A percentile compares a stretch with the other conserved stretches of the same genome.
phyloP scores from a whole-genome alignment of 2,888 invertebrate genomes.

The Chydorus sphaericus region DNA sequence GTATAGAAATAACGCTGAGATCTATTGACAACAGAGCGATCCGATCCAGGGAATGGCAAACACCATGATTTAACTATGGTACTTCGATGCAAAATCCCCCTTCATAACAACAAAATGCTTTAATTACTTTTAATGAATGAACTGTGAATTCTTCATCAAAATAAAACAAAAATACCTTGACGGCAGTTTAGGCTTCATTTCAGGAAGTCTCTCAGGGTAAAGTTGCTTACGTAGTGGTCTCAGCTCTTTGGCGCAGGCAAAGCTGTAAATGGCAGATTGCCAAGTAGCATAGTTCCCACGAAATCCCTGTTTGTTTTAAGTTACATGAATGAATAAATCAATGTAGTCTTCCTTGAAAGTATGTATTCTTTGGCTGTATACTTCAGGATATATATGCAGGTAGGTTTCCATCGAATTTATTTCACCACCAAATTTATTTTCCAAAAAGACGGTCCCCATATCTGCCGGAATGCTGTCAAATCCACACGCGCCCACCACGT shows the following conservation, averaged over 20 bases:
- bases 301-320: neutral
- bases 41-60: slow-evolving; percentile 66
- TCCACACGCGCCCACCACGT: slow-evolving; percentile 80
- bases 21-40: slow-evolving; percentile 64
- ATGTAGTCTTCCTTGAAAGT: neutral
- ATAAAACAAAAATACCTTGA: slow-evolving; percentile 31
- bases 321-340: neutral
- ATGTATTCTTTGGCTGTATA: neutral
- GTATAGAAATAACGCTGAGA: slow-evolving; percentile 63
- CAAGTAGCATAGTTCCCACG: slow-evolving; percentile 70
- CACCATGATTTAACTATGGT: slow-evolving; percentile 41
- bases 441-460: slow-evolving; percentile 62
- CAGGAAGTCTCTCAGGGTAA: slow-evolving; percentile 47
- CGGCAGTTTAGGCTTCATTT: slow-evolving; percentile 43
- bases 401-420: slow-evolving; percentile 57
- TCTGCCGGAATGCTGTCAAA: slow-evolving; percentile 86
- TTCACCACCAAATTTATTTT: slow-evolving; percentile 60
- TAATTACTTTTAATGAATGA: neutral
- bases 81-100: slow-evolving; percentile 24
- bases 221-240: slow-evolving; percentile 47
- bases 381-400: slow-evolving; percentile 28
- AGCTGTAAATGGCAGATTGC: slow-evolving; percentile 67
- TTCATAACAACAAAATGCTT: slow-evolving; percentile 15
- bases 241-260: slow-evolving; percentile 49
- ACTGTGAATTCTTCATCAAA: neutral